Evolutionary conservation across 1,140 invertebrate genomes (phyloP), one percentile per base, ranked within the genome.

Genomic region (Drosophila sechellia): DNA sequence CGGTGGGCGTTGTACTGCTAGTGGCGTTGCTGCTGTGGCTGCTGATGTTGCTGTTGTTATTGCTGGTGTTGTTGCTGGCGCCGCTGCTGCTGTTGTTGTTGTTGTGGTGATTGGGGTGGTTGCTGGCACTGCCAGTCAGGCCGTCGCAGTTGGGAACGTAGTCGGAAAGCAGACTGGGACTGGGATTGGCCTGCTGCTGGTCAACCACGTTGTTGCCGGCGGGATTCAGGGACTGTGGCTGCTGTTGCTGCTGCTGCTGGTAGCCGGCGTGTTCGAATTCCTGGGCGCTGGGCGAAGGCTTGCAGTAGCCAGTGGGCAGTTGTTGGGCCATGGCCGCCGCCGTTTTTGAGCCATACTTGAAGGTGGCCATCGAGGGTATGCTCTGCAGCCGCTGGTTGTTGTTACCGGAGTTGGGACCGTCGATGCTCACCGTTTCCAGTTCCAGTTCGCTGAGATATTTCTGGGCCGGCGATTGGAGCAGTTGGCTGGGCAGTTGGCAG

Each of bases 301-400:
- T 92, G 64, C 91, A 92, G 48, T 92, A 92, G 37, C 91, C 91
- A 63, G 77, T 91, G 39, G 91, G 91, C 58, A 92, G 61, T 25
- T 77, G 77, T 35, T 81, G 69, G 55, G 72, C 84, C 58, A 89
- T 71, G 6, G 69, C 85, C 4, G 65, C 85, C 11, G 85, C 65
- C 35, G 80, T 77, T 35, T 81, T 92, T 27, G 81, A 71, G 55
- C 87, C 79, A 68, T 90, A 91, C 66, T 92, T 92, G 13, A 92
- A 92, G 35, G 91, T 92, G 11, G 89, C 83, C 81, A 92, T 92
- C 50, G 91, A 90, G 70, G 91, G 91, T 70, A 92, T 92, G 37
- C 60, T 85, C 71, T 91, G 77, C 69, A 89, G 68, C 17, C 77
- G 46, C 31, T 77, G 79, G 70, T 2, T 69, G 63, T n/a, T 70